Conservation (phyloP, 2,113 vertebrate species). For the Bostrychus sinensis region DNA sequence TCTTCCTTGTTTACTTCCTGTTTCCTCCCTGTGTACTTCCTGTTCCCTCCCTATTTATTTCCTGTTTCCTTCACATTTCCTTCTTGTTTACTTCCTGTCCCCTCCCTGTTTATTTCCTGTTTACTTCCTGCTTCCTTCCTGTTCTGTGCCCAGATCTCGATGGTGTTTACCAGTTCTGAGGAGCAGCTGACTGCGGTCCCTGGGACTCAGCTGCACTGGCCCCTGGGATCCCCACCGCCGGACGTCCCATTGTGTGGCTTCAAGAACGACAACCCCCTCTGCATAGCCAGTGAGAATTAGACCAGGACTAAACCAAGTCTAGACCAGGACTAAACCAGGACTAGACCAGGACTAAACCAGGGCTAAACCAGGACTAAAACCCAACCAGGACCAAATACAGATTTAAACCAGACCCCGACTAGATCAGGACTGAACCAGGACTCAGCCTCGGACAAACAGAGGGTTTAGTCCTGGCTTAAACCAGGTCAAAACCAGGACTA, state of each 20-base stretch:
- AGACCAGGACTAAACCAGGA: background rate
- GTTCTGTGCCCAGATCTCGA: slow-evolving; percentile 77
- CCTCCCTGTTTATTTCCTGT: background rate
- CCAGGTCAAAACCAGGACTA: too few relatives aligned
- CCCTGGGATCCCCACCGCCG: slow-evolving; percentile 76
- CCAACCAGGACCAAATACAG: too few relatives aligned
- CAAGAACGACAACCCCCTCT: slow-evolving; percentile 82
- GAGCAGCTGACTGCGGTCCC: slow-evolving; percentile 78
- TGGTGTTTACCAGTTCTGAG: slow-evolving; percentile 86
- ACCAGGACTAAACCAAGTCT: background rate
- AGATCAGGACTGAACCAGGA: background rate
- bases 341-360: background rate
- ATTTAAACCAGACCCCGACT: too few relatives aligned
- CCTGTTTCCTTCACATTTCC: too few relatives aligned
- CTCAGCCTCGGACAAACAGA: too few relatives aligned
- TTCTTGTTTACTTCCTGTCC: background rate
- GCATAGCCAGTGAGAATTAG: slow-evolving; percentile 81
- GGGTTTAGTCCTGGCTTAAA: too few relatives aligned
- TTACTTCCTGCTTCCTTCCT: background rate
- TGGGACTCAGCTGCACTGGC: slow-evolving; percentile 80
- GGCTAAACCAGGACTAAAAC: background rate
- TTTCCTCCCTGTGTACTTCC: too few relatives aligned
- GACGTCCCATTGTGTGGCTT: slow-evolving; percentile 90
- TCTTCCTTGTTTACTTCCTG: too few relatives aligned
- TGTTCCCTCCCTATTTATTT: too few relatives aligned